Evolutionary conservation across 64 coral and sea anemone genomes (phyloP), one percentile per base, ranked within the genome.

Genomic region (Orbicella faveolata): DNA sequence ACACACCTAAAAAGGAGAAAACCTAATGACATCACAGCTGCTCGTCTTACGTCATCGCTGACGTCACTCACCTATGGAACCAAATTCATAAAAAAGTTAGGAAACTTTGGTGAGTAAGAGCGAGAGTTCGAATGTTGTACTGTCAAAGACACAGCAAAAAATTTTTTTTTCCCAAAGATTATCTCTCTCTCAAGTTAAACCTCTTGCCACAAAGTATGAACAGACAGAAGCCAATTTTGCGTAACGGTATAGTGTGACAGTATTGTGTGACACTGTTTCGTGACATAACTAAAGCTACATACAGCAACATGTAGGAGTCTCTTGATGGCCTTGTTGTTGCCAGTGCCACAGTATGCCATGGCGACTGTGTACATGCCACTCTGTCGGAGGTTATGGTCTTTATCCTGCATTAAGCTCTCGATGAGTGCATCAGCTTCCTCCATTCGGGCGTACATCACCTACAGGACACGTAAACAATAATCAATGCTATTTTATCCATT

Each of bases 391-490:
- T 99, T 99, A 34, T 88, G 89, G 53, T 99, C 97, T 70, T 99
- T 99, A 72, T 99, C 97, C 26, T 93, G 97, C 79, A 92, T 89
- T 6, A 99, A 75, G 65, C 94, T 95, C 20, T 99, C 97, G 79
- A 99, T 99, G 9, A 99, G 73, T 21, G 97, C 91, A 81, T 99
- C 97, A 20, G 97, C 97, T 87, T 99, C 97, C 78, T 99, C 97
- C 97, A 99, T 99, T 34, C 97, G 83, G 20, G 97, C 91, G 37
- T 99, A 99, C 97, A 99, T 99, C 36, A 95, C 94, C 97, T 99
- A 35, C 34, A 54, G 14, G 53, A 7, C 21, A 35, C 74, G 33
- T n/a, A 61, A 61, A 34, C 17, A 18, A 36, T 20, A 21, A n/a
- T 69, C 1, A 25, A 30, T 5, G 17, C 5, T 63, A 2, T 76